Base-by-base conservation (phyloP, 2,888 invertebrate genomes). In the Netelia fuscicornis region DNA sequence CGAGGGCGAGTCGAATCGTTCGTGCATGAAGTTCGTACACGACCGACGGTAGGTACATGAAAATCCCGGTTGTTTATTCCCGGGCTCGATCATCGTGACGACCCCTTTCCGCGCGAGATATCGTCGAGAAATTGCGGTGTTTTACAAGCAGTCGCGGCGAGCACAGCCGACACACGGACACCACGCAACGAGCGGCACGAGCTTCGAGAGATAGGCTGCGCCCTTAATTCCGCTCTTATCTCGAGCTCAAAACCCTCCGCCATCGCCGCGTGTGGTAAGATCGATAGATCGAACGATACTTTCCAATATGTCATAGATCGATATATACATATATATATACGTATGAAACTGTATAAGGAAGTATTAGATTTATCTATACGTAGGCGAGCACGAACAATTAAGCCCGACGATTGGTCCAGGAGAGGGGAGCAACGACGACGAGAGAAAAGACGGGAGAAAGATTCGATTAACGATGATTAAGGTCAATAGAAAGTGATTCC, bases 1-100 rank as follows among this genome's bases (percentile, higher is more conserved):
- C 23, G 60, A 25, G 71, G 30, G 56, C 25, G 60, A 71, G 67
- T 58, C 17, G 2, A 70, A 70, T 74, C 78, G 79, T 83, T 86
- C 75, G 81, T 84, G 87, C 86, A 81, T 80, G 81, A 87, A 86
- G 80, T 9, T 17, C 23, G 20, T 68, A 64, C 25, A 20, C 56
- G 76, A 82, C 62, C 64, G 84, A 72, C 70, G 60, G 25, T 37
- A 85, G 17, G 17, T 17, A 17, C 80, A 86, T 86, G 77, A 83
- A 30, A 87, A 85, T 85, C 81, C 79, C 68, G 74, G 65, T 30
- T 84, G 79, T 83, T 83, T 77, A 76, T 81, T 79, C 67, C 78
- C 74, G 68, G 37, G 71, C 85, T 81, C 79, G 81, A 87, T 87
- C 62, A 85, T 87, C 76, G 85, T 86, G 83, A 80, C 86, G 81